A percentile compares a stretch with the other conserved stretches of the same genome.
These are phyloP conservation scores for Okapia johnstoni DNA, from an alignment of 2,113 vertebrate species.

Conservation along the genomic window DNA sequence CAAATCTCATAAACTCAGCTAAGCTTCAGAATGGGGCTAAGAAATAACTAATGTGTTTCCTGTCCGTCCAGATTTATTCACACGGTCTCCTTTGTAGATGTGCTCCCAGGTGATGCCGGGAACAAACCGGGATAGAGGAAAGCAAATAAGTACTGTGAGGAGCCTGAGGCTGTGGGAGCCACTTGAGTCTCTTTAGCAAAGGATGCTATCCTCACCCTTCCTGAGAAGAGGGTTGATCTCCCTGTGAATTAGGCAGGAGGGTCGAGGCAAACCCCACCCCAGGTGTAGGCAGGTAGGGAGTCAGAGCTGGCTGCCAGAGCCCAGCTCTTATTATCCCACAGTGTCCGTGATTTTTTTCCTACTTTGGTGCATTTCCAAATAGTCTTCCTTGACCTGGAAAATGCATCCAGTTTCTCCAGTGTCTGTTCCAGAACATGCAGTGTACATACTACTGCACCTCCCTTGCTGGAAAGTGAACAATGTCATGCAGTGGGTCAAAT, in stretches of 20 bases:
- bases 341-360: background rate
- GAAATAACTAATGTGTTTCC: slow-evolving; percentile 62
- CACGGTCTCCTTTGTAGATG: background rate
- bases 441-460: no score
- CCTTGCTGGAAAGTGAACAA: background rate
- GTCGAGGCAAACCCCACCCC: fast-evolving
- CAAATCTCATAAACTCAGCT: slow-evolving; percentile 73
- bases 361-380: background rate
- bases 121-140: background rate
- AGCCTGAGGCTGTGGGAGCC: background rate
- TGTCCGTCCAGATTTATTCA: background rate
- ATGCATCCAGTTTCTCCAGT: background rate
- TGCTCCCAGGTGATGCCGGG: slow-evolving; percentile 30
- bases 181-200: fast-evolving
- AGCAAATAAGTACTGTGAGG: background rate
- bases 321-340: background rate
- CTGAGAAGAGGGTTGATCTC: background rate
- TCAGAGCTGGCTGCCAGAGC: background rate
- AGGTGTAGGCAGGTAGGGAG: no score
- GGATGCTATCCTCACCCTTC: no score
- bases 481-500: background rate
- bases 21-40: slow-evolving; percentile 74
- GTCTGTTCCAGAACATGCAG: background rate
- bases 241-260: no score
- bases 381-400: background rate